Evolutionary conservation across 1,140 invertebrate species (phyloP), one percentile per base, ranked within the genome.

Genomic region (Drosophila parabipectinata): DNA sequence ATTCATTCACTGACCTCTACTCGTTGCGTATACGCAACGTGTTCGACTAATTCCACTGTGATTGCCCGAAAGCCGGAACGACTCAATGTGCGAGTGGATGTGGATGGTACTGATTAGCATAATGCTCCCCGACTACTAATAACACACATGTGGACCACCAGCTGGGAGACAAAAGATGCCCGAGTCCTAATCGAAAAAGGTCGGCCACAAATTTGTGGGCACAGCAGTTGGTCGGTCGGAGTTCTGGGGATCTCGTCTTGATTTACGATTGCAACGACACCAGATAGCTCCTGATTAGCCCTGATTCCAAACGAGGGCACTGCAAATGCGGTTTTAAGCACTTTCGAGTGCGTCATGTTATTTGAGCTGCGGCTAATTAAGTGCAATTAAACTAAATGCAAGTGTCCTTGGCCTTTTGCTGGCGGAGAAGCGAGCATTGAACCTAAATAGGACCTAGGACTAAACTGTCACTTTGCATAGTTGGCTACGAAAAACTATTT

Each of bases 71-170:
- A 53, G 30, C 15, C 30, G 44, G 37, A 60, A 69, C 60, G 59
- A 85, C 82, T 85, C 82, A 81, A 85, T 85, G 82, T 82, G 58
- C 54, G 47, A 50, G 41, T 15, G 41, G 41, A 14, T 18, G 73
- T 45, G 37, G 66, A 37, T 57, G 52, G 73, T 52, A 37, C 78
- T 85, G 82, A 85, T 85, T 85, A 87, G 75, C 82, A 85, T 85
- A 85, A 85, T 76, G 57, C 32, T 39, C 18, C 26, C 39, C 39
- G 52, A 59, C 51, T 37, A 59, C 51, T 37, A 37, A 37, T 37
- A 37, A 37, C 3, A 37, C 14, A 61, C 62, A 75, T 69, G 62
- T 67, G 60, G 53, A 68, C 62, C 59, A 21, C 75, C 57, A 12
- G 53, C 52, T 28, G 67, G 32, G 44, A 51, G 34, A 30, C 53